phyloP scores from a whole-genome alignment of 2,113 vertebrate species.

The Mobula hypostoma region DNA sequence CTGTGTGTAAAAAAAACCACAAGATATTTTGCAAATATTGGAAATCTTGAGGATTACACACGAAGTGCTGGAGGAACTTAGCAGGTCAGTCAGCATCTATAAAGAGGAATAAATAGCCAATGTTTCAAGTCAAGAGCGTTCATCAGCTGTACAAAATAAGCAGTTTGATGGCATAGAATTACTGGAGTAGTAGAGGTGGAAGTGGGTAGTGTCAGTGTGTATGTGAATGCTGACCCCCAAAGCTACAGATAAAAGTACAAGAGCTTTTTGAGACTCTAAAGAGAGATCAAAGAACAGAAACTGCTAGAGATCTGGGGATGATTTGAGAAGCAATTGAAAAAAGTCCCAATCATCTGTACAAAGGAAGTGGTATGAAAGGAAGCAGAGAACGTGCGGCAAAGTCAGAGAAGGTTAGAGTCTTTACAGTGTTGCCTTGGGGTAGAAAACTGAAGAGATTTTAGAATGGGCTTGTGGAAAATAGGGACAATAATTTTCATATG shows the following conservation, averaged over 20 bases:
- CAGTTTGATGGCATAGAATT: not conserved
- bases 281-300: not conserved
- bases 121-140: too few relatives aligned
- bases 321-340: not conserved
- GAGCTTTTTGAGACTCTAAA: not conserved
- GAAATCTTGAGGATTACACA: too few relatives aligned
- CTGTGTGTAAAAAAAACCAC: too few relatives aligned
- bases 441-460: not conserved
- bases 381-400: not conserved
- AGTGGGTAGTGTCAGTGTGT: not conserved
- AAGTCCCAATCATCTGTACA: not conserved
- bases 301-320: not conserved
- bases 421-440: not conserved
- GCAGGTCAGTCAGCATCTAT: too few relatives aligned
- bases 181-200: not conserved
- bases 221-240: not conserved
- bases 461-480: not conserved
- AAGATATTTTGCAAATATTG: too few relatives aligned
- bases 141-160: not conserved
- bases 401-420: not conserved
- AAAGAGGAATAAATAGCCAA: too few relatives aligned
- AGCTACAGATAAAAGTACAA: not conserved
- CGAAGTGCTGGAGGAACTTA: too few relatives aligned
- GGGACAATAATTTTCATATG: not conserved
- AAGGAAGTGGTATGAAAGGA: not conserved